Base-by-base conservation (phyloP, 2,888 invertebrate species). In the Lymantria monacha region DNA sequence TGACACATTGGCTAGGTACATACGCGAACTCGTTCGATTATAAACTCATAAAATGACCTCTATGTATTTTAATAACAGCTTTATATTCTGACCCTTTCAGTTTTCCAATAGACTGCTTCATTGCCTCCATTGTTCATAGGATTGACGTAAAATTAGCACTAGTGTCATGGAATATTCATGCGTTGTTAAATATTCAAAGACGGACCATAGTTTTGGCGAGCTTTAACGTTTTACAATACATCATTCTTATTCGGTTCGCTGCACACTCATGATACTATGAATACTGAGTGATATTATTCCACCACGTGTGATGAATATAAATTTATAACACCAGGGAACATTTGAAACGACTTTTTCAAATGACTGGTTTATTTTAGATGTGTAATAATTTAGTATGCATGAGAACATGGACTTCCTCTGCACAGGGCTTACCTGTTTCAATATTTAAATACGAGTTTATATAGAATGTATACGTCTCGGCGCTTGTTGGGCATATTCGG, bases 371-470 rank as follows among this genome's bases (percentile, higher is more conserved):
- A 70, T 61, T 63, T 69, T 66, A 51, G 70, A 74, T 71, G 76
- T 71, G 76, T 74, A 72, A 76, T 77, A 86, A 22, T 22, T 88
- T 87, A 79, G 85, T 85, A 89, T 88, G 80, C 87, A 73, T 65
- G 75, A 71, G 65, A 71, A 70, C 66, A 58, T 68, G 53, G 70
- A 75, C 79, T 85, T 81, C 85, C 80, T 85, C 76, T 66, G 69
- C 72, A 68, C 63, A 74, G 70, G 66, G 70, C 61, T 63, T 71
- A 84, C 84, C 79, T 80, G 84, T 85, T 78, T 69, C 72, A 71
- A 69, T 74, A 81, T 85, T 81, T 73, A 79, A 79, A 81, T 81
- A 71, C 22, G 22, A 22, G 22, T 22, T 22, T 65, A 59, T 53
- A 54, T 70, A 65, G 60, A 59, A 61, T 49, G 57, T 51, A 36